Evolutionary conservation across 2,888 invertebrate genomes (phyloP), one percentile per base, ranked within the genome.

Genomic region (Ormyrus labotus): DNA sequence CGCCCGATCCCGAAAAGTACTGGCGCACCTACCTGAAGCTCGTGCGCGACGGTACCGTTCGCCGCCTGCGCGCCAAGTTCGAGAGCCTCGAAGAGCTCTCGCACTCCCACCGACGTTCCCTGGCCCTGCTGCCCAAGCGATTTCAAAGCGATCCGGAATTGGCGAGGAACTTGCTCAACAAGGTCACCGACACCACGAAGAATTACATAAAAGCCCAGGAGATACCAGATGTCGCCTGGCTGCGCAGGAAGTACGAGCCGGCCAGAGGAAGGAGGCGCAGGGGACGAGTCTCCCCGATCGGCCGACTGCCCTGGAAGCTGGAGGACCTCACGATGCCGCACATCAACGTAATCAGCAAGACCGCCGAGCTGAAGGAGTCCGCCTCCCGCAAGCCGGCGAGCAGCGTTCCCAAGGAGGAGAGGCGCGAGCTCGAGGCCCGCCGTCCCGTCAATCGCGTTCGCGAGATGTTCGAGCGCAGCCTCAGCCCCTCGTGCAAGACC

Each of bases 331-430:
- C 94, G 83, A 96, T 97, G 96, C 96, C 97, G 0, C 96, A 96
- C 87, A 96, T 97, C 84, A 96, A 97, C 86, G 94, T 97, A n/a
- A 97, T 97, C 85, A 96, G 96, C 85, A 96, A 97, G 91, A 93
- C 96, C 76, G 96, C 96, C 0, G 93, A 94, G 0, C 91, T 96
- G 53, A 89, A 90, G 78, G 89, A 88, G 3, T 84, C 84, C 0
- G 67, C 83, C 0, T 77, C 78, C 6, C 82, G 84, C 0, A 82
- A 83, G 11, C 78, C 83, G 6, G 45, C 79, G 5, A 86, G 85
- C 55, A 84, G 85, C 83, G 86, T 86, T 81, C 88, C 85, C 58
- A 91, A 88, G 80, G 89, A 89, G 0, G 89, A 88, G 78, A 88
- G 89, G 5, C 85, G 83, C 53, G 89, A 90, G 34, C 83, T 90